A percentile compares a stretch with the other conserved stretches of the same genome.
These are phyloP conservation scores for Caenorhabditis brenneri DNA, from an alignment of 1,140 invertebrate species.

Conservation along the genomic window DNA sequence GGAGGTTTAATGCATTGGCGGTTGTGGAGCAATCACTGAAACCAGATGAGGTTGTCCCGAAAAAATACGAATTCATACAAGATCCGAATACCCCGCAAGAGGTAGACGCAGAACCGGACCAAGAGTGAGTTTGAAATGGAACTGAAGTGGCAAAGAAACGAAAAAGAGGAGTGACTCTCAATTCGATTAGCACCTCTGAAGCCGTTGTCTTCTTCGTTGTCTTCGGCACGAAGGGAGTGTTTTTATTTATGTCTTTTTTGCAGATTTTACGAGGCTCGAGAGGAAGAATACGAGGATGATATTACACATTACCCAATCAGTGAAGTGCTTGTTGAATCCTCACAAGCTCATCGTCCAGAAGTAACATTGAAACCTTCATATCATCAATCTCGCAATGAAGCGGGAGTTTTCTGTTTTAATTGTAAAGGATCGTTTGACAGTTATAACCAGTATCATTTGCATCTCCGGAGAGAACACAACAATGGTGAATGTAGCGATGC, in stretches of 20 bases:
- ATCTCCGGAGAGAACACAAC: not conserved
- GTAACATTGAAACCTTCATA: not conserved
- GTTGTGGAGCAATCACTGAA: not conserved
- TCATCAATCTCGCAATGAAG: not conserved
- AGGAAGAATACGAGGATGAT: conserved; percentile 11
- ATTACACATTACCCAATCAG: not conserved
- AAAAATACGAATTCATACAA: too few relatives aligned
- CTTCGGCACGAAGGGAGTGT: not conserved
- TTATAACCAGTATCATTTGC: not conserved
- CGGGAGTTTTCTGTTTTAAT: conserved; percentile 25
- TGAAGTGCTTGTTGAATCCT: not conserved
- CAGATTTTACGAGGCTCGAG: not conserved
- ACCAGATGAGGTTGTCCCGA: not conserved
- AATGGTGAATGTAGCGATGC: not conserved
- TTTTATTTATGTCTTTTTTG: not conserved
- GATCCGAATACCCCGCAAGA: too few relatives aligned
- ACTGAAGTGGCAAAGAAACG: not conserved
- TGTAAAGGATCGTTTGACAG: conserved; percentile 7
- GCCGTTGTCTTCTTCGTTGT: conserved; percentile 23
- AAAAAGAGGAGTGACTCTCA: not conserved
- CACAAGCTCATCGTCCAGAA: not conserved
- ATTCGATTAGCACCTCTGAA: conserved; percentile 34
- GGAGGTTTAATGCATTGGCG: conserved; percentile 9
- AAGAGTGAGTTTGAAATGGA: conserved; percentile 27
- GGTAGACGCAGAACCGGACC: conserved; percentile 2